Evolutionary conservation across 2,888 invertebrate genomes (phyloP).

Genomic region (Drosophila merina): DNA sequence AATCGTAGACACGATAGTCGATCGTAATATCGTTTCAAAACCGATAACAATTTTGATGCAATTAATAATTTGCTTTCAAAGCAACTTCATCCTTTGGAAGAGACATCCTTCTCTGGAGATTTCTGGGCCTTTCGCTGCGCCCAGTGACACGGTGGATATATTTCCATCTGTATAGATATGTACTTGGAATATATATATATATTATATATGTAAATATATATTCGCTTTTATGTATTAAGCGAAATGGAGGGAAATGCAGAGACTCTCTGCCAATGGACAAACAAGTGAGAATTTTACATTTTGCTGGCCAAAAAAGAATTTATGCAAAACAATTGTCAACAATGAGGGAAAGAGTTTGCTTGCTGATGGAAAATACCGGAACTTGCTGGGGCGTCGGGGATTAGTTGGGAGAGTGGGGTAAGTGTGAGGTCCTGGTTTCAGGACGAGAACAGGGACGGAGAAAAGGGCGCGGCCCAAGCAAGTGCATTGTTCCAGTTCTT

Average conservation of each 20-base stretch:
- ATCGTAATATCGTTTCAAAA: no score
- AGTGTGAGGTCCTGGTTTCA: background rate
- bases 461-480: conserved; percentile 7
- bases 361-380: conserved; percentile 5
- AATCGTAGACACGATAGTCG: no score
- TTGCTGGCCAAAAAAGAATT: conserved; percentile 54
- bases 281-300: conserved; percentile 64
- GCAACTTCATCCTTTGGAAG: no score
- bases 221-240: conserved; percentile 4
- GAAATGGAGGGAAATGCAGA: conserved; percentile 17
- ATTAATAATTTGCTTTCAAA: no score
- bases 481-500: conserved; percentile 40
- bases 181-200: background rate
- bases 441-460: no score
- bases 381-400: conserved; percentile 16
- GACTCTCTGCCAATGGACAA: conserved; percentile 49
- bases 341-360: conserved; percentile 30
- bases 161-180: background rate
- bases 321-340: conserved; percentile 65
- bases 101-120: no score
- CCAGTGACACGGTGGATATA: background rate
- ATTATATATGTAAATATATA: background rate
- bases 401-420: conserved; percentile 9
- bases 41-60: no score
- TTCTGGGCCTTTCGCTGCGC: background rate